phyloP scores from a whole-genome alignment of 2,113 vertebrate genomes.

The Clarias gariepinus region DNA sequence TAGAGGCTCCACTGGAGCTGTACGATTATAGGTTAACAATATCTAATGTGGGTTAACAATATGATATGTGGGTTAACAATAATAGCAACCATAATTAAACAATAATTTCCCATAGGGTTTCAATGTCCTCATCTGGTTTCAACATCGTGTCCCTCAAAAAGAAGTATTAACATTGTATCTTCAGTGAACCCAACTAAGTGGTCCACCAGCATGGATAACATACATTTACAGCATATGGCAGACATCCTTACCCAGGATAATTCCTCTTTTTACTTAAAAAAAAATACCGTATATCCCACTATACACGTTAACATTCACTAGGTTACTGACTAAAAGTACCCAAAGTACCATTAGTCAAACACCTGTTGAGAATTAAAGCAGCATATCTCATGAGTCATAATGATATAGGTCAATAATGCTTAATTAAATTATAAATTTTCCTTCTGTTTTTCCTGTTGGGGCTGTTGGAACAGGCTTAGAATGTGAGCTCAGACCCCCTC shows the following conservation, averaged over 20 bases:
- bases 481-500: background rate
- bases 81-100: background rate
- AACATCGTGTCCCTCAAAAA: background rate
- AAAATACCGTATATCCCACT: too few relatives aligned
- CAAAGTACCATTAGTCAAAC: background rate
- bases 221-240: background rate
- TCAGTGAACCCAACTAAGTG: background rate
- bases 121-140: background rate
- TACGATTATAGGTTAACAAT: too few relatives aligned
- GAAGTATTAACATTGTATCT: background rate
- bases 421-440: background rate
- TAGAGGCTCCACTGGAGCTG: background rate
- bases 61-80: background rate
- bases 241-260: too few relatives aligned
- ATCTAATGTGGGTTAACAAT: background rate
- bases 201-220: background rate
- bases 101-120: background rate
- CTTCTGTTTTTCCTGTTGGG: background rate
- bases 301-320: too few relatives aligned
- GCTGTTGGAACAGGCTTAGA: background rate
- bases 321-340: too few relatives aligned
- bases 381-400: background rate
- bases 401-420: background rate
- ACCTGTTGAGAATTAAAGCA: background rate
- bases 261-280: too few relatives aligned